Evolutionary conservation across 2,113 vertebrate species (phyloP), one percentile per base, ranked within the genome.

Genomic region (Dicentrarchus labrax): DNA sequence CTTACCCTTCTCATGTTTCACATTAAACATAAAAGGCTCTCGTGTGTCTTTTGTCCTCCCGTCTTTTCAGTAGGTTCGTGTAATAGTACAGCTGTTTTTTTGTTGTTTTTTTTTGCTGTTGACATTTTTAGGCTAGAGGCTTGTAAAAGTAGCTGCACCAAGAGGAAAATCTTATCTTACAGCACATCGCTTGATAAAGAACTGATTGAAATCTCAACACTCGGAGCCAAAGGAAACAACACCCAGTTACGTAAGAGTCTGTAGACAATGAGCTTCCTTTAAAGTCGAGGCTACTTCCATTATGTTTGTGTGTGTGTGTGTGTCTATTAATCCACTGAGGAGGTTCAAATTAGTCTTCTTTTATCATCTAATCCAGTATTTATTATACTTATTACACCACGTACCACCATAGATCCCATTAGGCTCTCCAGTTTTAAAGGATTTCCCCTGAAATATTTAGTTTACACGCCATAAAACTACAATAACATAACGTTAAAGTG

Each of bases 1-100:
- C 60, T 9, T 21, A 47, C 51, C 51, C 51, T 54, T 22, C 81
- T 89, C 88, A 36, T 30, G 48, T 92, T 91, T 85, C 89, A 61
- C 65, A 4, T 71, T 15, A 3, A 60, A 70, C 68, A 78, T 13
- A 48, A 83, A 79, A 78, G 64, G 7, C 54, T 78, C 9, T 22
- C 15, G 0, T 15, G 7, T 71, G 10, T 72, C 65, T 72, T 59
- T 74, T 82, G 83, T 83, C 54, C 39, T 39, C 22, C 2, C 7
- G 0, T 77, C 56, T 72, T 12, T 51, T 82, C 19, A 62, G 53
- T 3, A 45, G 30, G 16, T 61, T 91, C 45, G 36, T 56, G n/a
- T 60, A 38, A 78, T 1, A 3, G 3, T 9, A 6, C 15, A 12
- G 57, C 10, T 3, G 22, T 17, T 24, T 66, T 10, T 60, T 22